Base-by-base conservation (phyloP, 2,113 vertebrate genomes). In the Boleophthalmus pectinirostris region DNA sequence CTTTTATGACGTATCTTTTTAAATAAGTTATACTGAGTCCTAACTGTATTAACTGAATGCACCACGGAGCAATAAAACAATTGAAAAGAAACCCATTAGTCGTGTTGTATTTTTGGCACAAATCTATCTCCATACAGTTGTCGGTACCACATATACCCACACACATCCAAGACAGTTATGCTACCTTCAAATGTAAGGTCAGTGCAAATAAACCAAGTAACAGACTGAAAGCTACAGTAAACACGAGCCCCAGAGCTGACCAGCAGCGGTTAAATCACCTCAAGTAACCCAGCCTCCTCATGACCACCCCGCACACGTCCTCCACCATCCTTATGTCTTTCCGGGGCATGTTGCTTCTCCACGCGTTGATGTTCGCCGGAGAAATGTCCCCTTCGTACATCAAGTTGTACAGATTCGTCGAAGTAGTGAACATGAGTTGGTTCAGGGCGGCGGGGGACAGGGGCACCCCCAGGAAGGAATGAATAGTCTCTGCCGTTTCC, bases 371-470 rank as follows among this genome's bases (percentile, higher is more conserved):
- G 75, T 87, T 95, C 56, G 89, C 91, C 46, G 95, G 94, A 69
- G 97, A 98, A 78, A 98, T 94, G 81, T 98, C 95, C 15, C 96
- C 96, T 82, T 99, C 97, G 5, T 98, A 96, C 87, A 96, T 95
- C 33, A 99, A 95, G 81, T 95, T 97, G 89, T 96, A 98, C 91
- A 98, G 91, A 90, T 94, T 95, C 0, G 97, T 98, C 75, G 96
- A 96, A 15, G 97, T 98, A 89, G 96, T 95, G 92, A 99, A 98
- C 60, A 96, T 79, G 77, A 99, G 96, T 90, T 97, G 95, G 93
- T 99, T 98, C 92, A 99, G 95, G 79, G 94, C 96, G 38, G 95
- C 86, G 35, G 96, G 97, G 45, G 96, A 93, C 73, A 97, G 83
- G n/a, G 97, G 96, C 78, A 99, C 94, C 75, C 97, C 97, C 73